Percentiles rank a stretch among this genome's conserved stretches.
Evolutionary conservation across 2,888 invertebrate species (phyloP).

Genomic region (Agrotis ipsilon): DNA sequence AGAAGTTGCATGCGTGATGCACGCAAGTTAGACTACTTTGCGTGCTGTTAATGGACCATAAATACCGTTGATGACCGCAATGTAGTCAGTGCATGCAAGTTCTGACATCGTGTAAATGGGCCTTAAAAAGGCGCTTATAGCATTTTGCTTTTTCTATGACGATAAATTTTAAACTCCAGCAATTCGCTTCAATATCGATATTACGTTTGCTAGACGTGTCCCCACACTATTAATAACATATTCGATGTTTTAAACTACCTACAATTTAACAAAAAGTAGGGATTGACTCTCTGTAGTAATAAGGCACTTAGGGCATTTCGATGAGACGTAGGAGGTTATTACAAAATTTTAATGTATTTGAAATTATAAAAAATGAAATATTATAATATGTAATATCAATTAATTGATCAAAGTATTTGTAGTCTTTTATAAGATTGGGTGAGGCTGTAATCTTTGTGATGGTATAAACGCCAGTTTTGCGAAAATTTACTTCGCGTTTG

Average conservation of each 20-base stretch:
- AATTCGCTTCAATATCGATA: background rate
- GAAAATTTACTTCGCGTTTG: background rate
- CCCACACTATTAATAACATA: slow-evolving; percentile 56
- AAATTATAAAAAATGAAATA: slow-evolving; percentile 61
- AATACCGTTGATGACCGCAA: no score
- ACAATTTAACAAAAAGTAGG: slow-evolving; percentile 67
- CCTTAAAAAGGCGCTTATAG: slow-evolving; percentile 18
- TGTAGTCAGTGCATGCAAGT: no score
- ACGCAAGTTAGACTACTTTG: no score
- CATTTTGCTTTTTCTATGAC: background rate
- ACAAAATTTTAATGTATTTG: slow-evolving; percentile 66
- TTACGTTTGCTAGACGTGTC: slow-evolving; percentile 42
- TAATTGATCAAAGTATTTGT: slow-evolving; percentile 79
- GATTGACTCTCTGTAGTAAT: slow-evolving; percentile 78
- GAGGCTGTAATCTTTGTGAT: slow-evolving; percentile 67
- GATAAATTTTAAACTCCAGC: background rate
- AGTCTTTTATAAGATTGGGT: slow-evolving; percentile 81
- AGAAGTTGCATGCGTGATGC: no score
- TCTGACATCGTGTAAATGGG: no score
- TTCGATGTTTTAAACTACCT: slow-evolving; percentile 71
- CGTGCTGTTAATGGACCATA: no score
- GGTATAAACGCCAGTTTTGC: background rate
- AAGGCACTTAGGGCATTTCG: slow-evolving; percentile 75
- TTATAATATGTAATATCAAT: slow-evolving; percentile 65
- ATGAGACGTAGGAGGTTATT: slow-evolving; percentile 72